Evolutionary conservation across 2,888 invertebrate species (phyloP).

Genomic region (Ennomos quercinarius): DNA sequence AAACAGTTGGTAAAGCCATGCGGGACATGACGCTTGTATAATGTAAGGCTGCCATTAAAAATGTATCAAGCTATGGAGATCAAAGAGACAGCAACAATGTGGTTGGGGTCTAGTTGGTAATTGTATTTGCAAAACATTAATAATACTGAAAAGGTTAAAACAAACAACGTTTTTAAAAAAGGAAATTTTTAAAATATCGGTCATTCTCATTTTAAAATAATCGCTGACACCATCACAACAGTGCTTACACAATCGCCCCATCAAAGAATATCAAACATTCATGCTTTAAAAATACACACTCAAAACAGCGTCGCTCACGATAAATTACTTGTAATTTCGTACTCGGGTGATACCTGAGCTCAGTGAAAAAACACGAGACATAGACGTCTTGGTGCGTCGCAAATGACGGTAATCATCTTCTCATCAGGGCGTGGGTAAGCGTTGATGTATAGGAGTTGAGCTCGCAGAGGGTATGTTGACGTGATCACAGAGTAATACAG

Average conservation of each 20-base stretch:
- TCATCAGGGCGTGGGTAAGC: slow-evolving; percentile 83
- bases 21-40: slow-evolving; percentile 66
- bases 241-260: slow-evolving; percentile 27
- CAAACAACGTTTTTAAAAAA: not conserved
- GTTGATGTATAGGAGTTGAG: slow-evolving; percentile 79
- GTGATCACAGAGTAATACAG: slow-evolving; percentile 36
- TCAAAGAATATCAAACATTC: slow-evolving; percentile 49
- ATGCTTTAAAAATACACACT: slow-evolving; percentile 54
- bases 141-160: not conserved
- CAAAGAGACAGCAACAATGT: slow-evolving; percentile 33
- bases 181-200: not conserved
- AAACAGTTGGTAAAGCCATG: slow-evolving; percentile 75
- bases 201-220: slow-evolving; percentile 4
- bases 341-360: slow-evolving; percentile 83
- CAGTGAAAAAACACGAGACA: slow-evolving; percentile 84
- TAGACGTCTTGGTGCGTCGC: slow-evolving; percentile 85
- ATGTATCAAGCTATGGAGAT: slow-evolving; percentile 53
- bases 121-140: too few species aligned
- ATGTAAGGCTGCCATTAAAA: slow-evolving; percentile 64
- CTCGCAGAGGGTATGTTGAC: slow-evolving; percentile 55
- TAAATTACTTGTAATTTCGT: slow-evolving; percentile 85
- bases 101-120: slow-evolving; percentile 5
- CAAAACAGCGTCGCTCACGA: slow-evolving; percentile 67
- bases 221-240: slow-evolving; percentile 6
- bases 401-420: slow-evolving; percentile 85